phyloP scores from a whole-genome alignment of 2,888 invertebrate species.

The Thereva unica region DNA sequence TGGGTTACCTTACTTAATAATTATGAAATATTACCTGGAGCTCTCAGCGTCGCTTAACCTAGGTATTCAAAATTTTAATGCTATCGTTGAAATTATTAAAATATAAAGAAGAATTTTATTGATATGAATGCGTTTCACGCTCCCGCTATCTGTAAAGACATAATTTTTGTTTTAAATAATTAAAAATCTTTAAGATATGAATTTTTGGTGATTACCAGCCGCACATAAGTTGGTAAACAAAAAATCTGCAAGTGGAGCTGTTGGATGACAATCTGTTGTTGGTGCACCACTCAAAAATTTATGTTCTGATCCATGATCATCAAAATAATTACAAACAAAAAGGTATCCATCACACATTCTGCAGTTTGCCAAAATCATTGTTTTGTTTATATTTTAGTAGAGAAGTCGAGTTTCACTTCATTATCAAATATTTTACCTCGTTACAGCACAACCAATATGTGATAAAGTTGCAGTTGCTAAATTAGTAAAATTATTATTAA shows the following conservation, averaged over 20 bases:
- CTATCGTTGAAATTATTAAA: too few relatives aligned
- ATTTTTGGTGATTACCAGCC: background rate
- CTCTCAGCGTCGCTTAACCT: too few relatives aligned
- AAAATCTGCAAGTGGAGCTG: constrained; percentile 38
- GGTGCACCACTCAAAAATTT: constrained; percentile 38
- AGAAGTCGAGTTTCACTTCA: background rate
- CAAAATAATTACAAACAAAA: constrained; percentile 43
- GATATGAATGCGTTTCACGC: too few relatives aligned
- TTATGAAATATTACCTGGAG: too few relatives aligned
- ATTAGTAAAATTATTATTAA: constrained; percentile 44
- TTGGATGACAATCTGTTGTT: constrained; percentile 40
- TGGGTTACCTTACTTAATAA: too few relatives aligned
- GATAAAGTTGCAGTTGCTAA: constrained; percentile 35
- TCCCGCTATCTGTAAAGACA: too few relatives aligned
- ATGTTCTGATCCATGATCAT: background rate
- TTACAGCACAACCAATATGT: constrained; percentile 42
- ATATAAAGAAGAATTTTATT: too few relatives aligned
- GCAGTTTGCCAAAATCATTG: background rate
- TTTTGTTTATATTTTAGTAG: background rate
- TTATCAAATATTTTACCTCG: constrained; percentile 36
- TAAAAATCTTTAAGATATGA: too few relatives aligned
- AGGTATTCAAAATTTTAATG: too few relatives aligned
- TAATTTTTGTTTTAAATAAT: too few relatives aligned
- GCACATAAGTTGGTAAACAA: constrained; percentile 43
- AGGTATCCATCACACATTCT: constrained; percentile 37